Base-by-base conservation (phyloP, 1,140 invertebrate species). In the Cotesia chilonis region DNA sequence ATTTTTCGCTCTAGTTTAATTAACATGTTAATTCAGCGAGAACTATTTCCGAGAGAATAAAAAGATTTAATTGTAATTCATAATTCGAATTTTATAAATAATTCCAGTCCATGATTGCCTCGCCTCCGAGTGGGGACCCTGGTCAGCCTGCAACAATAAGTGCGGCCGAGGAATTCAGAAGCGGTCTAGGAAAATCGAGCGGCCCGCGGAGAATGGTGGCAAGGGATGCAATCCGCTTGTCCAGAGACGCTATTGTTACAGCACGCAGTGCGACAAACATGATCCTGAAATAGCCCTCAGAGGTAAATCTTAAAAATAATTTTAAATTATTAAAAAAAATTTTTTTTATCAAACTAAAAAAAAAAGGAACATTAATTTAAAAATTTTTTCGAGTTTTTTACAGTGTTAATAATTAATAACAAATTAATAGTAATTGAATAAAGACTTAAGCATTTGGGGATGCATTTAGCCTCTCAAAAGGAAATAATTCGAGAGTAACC, bases 91-190 rank as follows among this genome's bases (percentile, higher is more conserved):
- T 65, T 54, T 36, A 57, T 65, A 65, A 12, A 51, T 76, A 20
- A 7, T 73, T 72, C 20, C 80, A 95, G 94, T 95, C 73, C 87
- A 92, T 70, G 94, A 95, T 82, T 95, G 94, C 82, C 88, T 92
- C 78, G 92, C 94, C 55, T 92, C 92, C 12, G 89, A 89, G n/a
- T 95, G 94, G 94, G 92, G 91, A 9, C 85, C 90, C 4, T 95
- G 94, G 94, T 91, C 92, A n/a, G 87, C 90, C 0, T 95, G 94
- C 81, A 92, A 94, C 83, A 91, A 90, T 3, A 90, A 90, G 54
- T 95, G 94, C 77, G 94, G 94, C 59, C 89, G 92, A 1, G 94
- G 94, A 7, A 91, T 90, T 74, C 94, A 94, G 92, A 90, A 90
- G 55, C 87, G 94, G 66, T 88, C 88, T 12, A 85, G 94, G 20